phyloP scores from a whole-genome alignment of 2,113 vertebrate genomes.

The Deroptyus accipitrinus region DNA sequence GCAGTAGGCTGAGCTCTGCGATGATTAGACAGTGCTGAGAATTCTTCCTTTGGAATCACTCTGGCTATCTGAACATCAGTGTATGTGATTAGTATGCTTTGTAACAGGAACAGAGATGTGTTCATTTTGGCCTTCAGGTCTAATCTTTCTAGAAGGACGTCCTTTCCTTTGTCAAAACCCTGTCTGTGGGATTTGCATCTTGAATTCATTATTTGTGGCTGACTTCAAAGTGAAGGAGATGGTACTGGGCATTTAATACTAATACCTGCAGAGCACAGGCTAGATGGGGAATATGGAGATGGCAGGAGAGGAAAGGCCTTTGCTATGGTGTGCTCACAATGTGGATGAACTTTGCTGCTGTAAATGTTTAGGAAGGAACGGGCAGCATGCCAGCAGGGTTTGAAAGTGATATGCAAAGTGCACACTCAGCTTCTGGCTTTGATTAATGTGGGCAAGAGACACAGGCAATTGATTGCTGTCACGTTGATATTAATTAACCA shows the following conservation, averaged over 20 bases:
- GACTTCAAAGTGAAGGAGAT: neutral
- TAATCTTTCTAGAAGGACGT: neutral
- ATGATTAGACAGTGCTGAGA: neutral
- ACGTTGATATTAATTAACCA: conserved; percentile 63
- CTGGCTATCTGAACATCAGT: neutral
- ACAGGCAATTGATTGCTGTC: conserved; percentile 13
- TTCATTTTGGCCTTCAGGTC: neutral
- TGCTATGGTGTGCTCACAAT: neutral
- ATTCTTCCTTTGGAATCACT: neutral
- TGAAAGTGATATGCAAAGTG: neutral
- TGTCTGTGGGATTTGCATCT: neutral
- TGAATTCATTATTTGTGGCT: neutral
- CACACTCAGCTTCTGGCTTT: conserved; percentile 12
- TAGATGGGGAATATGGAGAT: rapidly evolving
- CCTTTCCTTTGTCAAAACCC: neutral
- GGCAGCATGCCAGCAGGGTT: neutral
- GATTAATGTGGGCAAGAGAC: conserved; percentile 41
- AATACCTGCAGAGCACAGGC: rapidly evolving
- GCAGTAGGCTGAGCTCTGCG: neutral
- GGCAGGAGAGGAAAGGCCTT: neutral
- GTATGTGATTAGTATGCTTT: neutral
- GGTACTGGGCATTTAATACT: neutral
- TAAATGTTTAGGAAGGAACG: neutral
- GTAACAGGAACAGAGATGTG: neutral
- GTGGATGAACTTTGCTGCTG: neutral